A percentile compares a stretch with the other conserved stretches of the same genome.
Evolutionary conservation across 2,113 vertebrate genomes (phyloP).

Genomic region (Rhizomys pruinosus): DNA sequence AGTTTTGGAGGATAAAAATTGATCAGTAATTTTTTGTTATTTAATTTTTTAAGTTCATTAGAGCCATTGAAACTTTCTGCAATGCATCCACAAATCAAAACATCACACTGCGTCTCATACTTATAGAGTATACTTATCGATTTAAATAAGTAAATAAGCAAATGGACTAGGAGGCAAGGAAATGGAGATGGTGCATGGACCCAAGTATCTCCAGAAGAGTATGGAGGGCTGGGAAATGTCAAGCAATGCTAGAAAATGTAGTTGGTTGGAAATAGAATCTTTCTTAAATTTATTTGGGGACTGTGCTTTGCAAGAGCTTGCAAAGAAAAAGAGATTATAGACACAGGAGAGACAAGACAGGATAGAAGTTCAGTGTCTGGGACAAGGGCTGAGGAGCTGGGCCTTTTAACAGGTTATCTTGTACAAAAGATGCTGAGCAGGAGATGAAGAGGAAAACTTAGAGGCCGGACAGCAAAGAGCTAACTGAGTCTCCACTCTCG

Average conservation of each 20-base stretch:
- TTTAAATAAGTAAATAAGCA: neutral
- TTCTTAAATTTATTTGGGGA: neutral
- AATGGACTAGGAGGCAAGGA: neutral
- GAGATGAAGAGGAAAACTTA: neutral
- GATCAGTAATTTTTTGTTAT: too few relatives aligned
- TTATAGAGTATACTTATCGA: neutral
- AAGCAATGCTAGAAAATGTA: neutral
- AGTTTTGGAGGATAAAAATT: too few relatives aligned
- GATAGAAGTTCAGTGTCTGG: neutral
- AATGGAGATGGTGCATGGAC: neutral
- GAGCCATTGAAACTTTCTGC: neutral
- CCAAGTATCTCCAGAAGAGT: neutral
- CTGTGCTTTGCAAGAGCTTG: neutral
- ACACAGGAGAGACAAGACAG: neutral
- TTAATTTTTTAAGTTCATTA: too few relatives aligned
- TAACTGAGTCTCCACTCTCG: neutral
- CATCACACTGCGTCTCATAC: neutral
- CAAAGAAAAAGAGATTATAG: neutral
- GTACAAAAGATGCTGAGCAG: neutral
- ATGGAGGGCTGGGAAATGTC: neutral
- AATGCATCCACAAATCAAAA: neutral
- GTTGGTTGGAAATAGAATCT: neutral
- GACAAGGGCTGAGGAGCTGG: neutral
- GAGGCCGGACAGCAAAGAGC: neutral
- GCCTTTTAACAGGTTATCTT: neutral